Evolutionary conservation across 2,797 vertebrate species (phyloP).

Genomic region (Cyclura pinguis): DNA sequence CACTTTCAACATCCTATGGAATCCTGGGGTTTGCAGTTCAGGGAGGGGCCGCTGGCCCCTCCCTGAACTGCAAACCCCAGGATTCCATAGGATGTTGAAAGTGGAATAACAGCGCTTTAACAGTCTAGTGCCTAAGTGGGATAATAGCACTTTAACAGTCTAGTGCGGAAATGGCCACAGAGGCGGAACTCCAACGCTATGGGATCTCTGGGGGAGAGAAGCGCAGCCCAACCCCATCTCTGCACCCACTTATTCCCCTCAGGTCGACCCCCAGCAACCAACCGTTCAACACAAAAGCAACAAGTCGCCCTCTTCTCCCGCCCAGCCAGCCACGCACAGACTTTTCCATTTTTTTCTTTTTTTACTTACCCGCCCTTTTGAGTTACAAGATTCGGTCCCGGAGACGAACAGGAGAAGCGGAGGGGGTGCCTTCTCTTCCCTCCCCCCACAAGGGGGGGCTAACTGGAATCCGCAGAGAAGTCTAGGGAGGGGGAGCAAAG

Average conservation of each 20-base stretch:
- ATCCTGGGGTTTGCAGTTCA: too few relatives aligned
- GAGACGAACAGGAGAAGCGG: background rate
- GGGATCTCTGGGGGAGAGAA: background rate
- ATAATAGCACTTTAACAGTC: too few relatives aligned
- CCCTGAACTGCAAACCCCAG: too few relatives aligned
- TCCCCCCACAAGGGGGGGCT: conserved; percentile 16
- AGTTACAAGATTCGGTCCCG: background rate
- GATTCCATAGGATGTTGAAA: too few relatives aligned
- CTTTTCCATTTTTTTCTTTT: background rate
- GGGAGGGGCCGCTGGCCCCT: too few relatives aligned
- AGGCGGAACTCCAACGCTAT: too few relatives aligned
- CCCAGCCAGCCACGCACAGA: background rate
- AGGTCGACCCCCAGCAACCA: background rate
- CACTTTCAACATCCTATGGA: too few relatives aligned
- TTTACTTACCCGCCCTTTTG: background rate
- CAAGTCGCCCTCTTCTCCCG: accelerated
- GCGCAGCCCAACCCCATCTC: background rate
- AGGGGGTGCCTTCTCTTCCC: background rate
- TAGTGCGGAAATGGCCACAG: background rate
- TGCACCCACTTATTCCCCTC: too few relatives aligned
- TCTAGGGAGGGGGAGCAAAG: conserved; percentile 17
- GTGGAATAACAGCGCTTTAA: too few relatives aligned
- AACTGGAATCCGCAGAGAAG: conserved; percentile 34
- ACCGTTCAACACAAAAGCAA: background rate
- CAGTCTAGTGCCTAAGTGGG: too few relatives aligned